A percentile compares a stretch with the other conserved stretches of the same genome.
Evolutionary conservation across 2,797 vertebrate genomes (phyloP).

Genomic region (Rhinogobio ventralis): DNA sequence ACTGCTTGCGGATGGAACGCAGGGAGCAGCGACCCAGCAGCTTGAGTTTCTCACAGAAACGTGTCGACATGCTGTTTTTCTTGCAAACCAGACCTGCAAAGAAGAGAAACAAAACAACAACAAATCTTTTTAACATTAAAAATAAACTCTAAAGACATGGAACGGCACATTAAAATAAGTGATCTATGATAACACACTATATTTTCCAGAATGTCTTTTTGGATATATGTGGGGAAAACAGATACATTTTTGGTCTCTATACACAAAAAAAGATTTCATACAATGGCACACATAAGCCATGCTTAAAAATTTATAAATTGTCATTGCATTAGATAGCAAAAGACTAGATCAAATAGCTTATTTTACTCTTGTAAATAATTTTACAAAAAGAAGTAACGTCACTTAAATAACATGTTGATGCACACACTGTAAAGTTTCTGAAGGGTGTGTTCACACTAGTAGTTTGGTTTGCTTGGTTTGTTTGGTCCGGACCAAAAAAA

Average conservation of each 20-base stretch:
- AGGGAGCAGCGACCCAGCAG: constrained; percentile 78
- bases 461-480: too few species aligned
- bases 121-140: neutral
- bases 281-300: neutral
- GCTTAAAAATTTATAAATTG: neutral
- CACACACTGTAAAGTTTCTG: too few species aligned
- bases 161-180: neutral
- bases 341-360: neutral
- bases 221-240: neutral
- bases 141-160: neutral
- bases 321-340: neutral
- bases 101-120: constrained; percentile 25
- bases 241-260: neutral
- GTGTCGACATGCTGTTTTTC: constrained; percentile 79
- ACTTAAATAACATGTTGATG: neutral
- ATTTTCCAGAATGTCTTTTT: neutral
- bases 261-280: neutral
- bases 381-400: neutral
- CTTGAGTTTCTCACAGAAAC: constrained; percentile 82
- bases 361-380: neutral
- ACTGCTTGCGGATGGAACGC: constrained; percentile 79
- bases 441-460: neutral
- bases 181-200: neutral
- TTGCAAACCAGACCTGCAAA: constrained; percentile 70
- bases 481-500: too few species aligned